Evolutionary conservation across 2,113 vertebrate species (phyloP).

Genomic region (Tragelaphus buxtoni): DNA sequence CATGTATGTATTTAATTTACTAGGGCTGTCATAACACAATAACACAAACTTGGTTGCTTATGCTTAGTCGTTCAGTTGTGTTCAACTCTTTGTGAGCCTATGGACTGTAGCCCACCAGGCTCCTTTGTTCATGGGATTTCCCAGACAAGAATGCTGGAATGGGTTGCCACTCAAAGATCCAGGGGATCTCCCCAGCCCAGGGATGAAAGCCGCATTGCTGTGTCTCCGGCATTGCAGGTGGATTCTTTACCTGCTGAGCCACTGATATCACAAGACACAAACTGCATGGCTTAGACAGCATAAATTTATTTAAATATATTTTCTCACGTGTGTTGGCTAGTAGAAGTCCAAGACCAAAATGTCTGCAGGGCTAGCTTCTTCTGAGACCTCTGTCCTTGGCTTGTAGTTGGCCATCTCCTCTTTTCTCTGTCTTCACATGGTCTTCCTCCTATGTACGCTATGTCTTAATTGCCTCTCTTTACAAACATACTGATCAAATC

Average conservation of each 20-base stretch:
- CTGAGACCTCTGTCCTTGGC: neutral
- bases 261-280: neutral
- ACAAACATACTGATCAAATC: neutral
- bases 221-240: neutral
- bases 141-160: neutral
- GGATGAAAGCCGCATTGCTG: neutral
- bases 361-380: neutral
- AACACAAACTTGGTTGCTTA: neutral
- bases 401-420: neutral
- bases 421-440: neutral
- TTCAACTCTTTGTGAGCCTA: neutral
- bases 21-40: neutral
- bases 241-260: neutral
- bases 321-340: neutral
- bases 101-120: neutral
- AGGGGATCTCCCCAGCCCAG: neutral
- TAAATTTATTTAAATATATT: neutral
- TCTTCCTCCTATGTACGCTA: neutral
- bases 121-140: neutral
- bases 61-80: neutral
- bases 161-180: neutral
- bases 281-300: neutral
- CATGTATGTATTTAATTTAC: neutral
- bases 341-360: neutral
- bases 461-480: neutral